These are phyloP conservation scores for Platycercus adscitus DNA, from an alignment of 2,113 vertebrate species.

Conservation along the genomic window DNA sequence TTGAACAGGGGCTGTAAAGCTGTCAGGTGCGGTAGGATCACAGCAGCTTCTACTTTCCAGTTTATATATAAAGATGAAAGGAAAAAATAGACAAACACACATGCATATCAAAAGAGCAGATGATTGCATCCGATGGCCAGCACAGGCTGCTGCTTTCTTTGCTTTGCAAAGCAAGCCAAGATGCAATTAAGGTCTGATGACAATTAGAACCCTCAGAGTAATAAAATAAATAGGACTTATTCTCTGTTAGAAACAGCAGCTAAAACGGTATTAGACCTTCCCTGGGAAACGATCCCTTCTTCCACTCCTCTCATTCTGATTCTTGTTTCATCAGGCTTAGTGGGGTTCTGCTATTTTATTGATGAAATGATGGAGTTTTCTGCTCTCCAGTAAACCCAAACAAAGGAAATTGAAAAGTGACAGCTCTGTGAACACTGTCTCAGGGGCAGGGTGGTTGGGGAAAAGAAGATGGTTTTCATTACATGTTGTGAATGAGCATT, in stretches of 20 bases:
- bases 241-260: background rate
- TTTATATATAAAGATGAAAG: slow-evolving; percentile 24
- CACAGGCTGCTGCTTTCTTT: background rate
- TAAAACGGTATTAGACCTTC: background rate
- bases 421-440: background rate
- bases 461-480: background rate
- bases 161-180: background rate
- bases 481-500: background rate
- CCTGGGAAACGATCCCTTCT: background rate
- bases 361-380: background rate
- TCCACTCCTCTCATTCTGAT: background rate
- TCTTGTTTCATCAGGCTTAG: background rate
- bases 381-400: background rate
- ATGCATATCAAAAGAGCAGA: slow-evolving; percentile 30
- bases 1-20: background rate
- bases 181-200: background rate
- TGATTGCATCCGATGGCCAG: background rate
- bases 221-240: background rate
- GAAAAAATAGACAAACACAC: background rate
- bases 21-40: slow-evolving; percentile 28
- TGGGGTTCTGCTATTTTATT: background rate
- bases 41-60: background rate
- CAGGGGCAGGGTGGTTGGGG: background rate
- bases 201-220: background rate
- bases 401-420: background rate